Base-by-base conservation (phyloP, 2,888 invertebrate species). In the Volucella inanis region DNA sequence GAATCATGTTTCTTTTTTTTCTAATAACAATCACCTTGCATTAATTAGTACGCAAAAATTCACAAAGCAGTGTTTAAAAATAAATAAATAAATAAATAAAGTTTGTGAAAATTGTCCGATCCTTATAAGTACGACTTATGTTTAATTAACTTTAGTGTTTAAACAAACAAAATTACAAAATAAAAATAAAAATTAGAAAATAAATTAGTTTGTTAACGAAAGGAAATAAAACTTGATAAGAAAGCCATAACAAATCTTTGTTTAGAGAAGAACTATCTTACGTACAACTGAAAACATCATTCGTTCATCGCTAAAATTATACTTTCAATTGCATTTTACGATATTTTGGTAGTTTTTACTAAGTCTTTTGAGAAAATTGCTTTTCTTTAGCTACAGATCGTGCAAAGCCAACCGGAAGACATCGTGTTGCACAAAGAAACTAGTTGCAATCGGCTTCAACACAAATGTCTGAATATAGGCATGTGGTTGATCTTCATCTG, bases 371-470 rank as follows among this genome's bases (percentile, higher is more conserved):
- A 18, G 50, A 47, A 65, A 50, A 55, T 74, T 76, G 65, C 72
- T 87, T 70, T 77, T 81, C 79, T 67, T 64, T 57, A 88, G 92
- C 92, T 94, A 94, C 91, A 94, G 92, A 93, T 98, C 96, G 93
- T 98, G 98, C 90, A 98, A 94, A 89, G 97, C 96, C 91, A 98
- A 95, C 92, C 98, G 95, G 94, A 98, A 98, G 92, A 97, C 95
- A 93, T 98, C 98, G 93, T 98, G 98, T 93, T 97, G 97, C 92
- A 98, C 96, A 94, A 96, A 98, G 94, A 96, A 98, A 92, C 96
- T 96, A 92, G 94, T 95, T 92, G 95, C 96, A 92, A 96, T 94
- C 89, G 97, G 97, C 94, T 97, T 97, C 93, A 98, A 94, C 89
- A 98, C 95, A 95, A 98, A 98, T 88, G 96, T 96, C 94, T 99